Percentiles rank a stretch among this genome's conserved stretches.
These are phyloP conservation scores for Caenorhabditis doughertyi DNA, from an alignment of 2,888 invertebrate species.

Conservation along the genomic window DNA sequence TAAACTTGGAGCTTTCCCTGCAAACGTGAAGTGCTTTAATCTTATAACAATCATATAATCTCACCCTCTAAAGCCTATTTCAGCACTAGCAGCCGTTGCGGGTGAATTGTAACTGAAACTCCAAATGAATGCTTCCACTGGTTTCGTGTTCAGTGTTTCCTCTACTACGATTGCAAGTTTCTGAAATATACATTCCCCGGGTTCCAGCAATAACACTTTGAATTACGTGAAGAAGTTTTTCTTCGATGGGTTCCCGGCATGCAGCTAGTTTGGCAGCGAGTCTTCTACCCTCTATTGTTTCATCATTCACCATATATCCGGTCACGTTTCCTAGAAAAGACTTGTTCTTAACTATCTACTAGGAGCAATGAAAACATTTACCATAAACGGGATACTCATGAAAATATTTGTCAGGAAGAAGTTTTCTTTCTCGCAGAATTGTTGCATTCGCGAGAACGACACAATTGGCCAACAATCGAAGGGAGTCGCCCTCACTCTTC, in stretches of 20 bases:
- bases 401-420: conserved; percentile 42
- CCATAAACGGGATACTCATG: conserved; percentile 40
- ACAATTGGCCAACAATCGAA: conserved; percentile 40
- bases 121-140: conserved; percentile 53
- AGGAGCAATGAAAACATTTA: background rate
- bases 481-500: background rate
- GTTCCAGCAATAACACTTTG: background rate
- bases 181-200: conserved; percentile 16
- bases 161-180: conserved; percentile 56
- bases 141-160: background rate
- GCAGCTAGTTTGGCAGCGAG: conserved; percentile 10
- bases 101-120: conserved; percentile 13
- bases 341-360: background rate
- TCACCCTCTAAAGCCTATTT: conserved; percentile 36
- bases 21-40: too few relatives aligned
- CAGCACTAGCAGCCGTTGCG: background rate
- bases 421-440: conserved; percentile 46
- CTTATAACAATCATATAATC: too few relatives aligned
- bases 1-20: conserved; percentile 18
- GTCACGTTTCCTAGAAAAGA: conserved; percentile 29
- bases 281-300: background rate
- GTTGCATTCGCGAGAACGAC: conserved; percentile 37
- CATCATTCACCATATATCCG: conserved; percentile 41
- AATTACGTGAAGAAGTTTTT: conserved; percentile 9
- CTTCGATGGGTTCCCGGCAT: background rate